phyloP scores from a whole-genome alignment of 2,113 vertebrate species.

The Xenopus borealis region DNA sequence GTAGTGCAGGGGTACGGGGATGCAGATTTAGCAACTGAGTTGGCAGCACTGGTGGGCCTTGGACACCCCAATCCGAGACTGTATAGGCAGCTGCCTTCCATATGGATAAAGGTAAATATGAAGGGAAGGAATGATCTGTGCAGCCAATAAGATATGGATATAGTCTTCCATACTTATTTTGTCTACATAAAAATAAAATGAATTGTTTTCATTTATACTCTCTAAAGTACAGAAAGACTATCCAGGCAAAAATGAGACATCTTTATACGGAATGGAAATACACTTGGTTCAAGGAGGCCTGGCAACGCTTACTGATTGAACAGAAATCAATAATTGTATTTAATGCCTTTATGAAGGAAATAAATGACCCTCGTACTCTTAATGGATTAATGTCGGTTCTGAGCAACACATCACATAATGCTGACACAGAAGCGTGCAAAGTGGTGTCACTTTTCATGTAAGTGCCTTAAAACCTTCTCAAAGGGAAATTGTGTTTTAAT shows the following conservation, averaged over 20 bases:
- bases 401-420: constrained; percentile 65
- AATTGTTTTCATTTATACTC: too few species aligned
- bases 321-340: constrained; percentile 77
- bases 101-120: too few species aligned
- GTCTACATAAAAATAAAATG: too few species aligned
- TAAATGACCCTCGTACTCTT: constrained; percentile 74
- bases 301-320: constrained; percentile 58
- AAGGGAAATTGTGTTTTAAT: constrained; percentile 68
- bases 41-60: too few species aligned
- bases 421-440: constrained; percentile 61
- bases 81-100: too few species aligned
- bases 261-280: not conserved
- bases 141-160: too few species aligned
- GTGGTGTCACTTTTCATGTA: constrained; percentile 63
- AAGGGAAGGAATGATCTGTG: too few species aligned
- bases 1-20: too few species aligned
- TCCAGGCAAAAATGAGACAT: not conserved
- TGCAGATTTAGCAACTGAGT: too few species aligned
- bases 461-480: constrained; percentile 69
- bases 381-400: constrained; percentile 69
- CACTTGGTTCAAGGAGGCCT: constrained; percentile 7
- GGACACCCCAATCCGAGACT: too few species aligned
- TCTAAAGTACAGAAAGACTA: too few species aligned
- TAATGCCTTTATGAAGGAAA: constrained; percentile 72
- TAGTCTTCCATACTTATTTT: too few species aligned